phyloP scores from a whole-genome alignment of 2,888 invertebrate genomes.

The Amphipyra berbera region DNA sequence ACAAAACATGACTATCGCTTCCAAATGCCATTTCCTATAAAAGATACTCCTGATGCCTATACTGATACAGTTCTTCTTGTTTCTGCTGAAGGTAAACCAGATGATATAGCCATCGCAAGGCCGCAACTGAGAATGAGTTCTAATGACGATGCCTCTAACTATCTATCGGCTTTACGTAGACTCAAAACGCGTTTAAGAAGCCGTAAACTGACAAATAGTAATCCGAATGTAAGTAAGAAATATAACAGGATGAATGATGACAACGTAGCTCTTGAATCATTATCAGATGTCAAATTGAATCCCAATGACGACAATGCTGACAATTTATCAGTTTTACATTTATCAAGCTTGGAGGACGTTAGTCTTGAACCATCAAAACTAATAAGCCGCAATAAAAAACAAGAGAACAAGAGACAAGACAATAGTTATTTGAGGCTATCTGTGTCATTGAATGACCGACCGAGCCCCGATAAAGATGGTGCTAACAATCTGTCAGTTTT shows the following conservation, averaged over 20 bases:
- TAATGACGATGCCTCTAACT: neutral
- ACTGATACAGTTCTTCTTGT: conserved; percentile 13
- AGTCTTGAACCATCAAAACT: too few species aligned
- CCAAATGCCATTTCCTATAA: neutral
- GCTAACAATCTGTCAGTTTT: neutral
- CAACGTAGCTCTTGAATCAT: neutral
- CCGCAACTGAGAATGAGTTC: conserved; percentile 1
- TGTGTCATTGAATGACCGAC: too few species aligned
- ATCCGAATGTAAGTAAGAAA: neutral
- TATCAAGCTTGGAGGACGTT: too few species aligned
- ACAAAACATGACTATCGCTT: neutral
- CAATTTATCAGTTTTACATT: neutral
- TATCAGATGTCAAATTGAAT: neutral
- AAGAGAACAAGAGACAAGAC: too few species aligned
- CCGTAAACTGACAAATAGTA: neutral
- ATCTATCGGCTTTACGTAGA: neutral
- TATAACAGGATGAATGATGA: conserved; percentile 1
- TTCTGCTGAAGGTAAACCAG: conserved; percentile 16
- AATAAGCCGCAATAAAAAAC: too few species aligned
- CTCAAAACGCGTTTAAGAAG: conserved; percentile 5
- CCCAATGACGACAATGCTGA: conserved; percentile 1
- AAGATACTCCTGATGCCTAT: conserved; percentile 9
- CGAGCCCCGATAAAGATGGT: too few species aligned
- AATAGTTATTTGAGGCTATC: too few species aligned
- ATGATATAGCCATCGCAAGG: conserved; percentile 7